Evolutionary conservation across 2,113 vertebrate genomes (phyloP).

Genomic region (Podilymbus podiceps): DNA sequence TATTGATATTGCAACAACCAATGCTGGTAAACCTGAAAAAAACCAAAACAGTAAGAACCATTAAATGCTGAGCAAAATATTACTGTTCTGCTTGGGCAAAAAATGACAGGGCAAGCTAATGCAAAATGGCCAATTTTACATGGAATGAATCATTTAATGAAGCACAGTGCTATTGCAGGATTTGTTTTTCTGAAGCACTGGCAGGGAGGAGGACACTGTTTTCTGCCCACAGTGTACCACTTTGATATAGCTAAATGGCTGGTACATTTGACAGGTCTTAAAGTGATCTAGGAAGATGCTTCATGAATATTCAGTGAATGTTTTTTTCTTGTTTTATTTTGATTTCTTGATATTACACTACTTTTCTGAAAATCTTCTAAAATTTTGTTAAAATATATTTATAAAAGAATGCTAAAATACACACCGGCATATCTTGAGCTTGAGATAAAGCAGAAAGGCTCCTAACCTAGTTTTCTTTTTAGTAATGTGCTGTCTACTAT

Average conservation of each 20-base stretch:
- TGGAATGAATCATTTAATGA: constrained; percentile 21
- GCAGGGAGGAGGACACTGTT: background rate
- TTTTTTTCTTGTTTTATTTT: constrained; percentile 30
- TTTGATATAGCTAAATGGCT: constrained; percentile 84
- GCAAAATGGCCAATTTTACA: background rate
- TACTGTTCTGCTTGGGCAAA: background rate
- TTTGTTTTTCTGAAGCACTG: constrained; percentile 14
- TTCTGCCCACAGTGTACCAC: constrained; percentile 26
- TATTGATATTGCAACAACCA: constrained; percentile 98
- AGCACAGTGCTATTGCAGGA: background rate
- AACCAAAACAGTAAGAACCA: constrained; percentile 32
- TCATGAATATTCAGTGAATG: constrained; percentile 32
- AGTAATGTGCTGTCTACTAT: background rate
- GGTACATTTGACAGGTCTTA: constrained; percentile 74
- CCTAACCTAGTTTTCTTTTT: background rate
- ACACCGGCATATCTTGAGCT: background rate
- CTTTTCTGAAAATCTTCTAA: constrained; percentile 26
- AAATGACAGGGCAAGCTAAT: background rate
- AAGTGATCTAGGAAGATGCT: constrained; percentile 72
- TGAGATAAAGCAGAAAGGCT: background rate
- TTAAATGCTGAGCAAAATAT: background rate
- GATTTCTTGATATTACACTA: background rate
- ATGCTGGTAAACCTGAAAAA: constrained; percentile 90
- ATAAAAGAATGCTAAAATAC: background rate
- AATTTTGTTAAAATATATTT: constrained; percentile 23